Percentiles rank a stretch among this genome's conserved stretches.
These are phyloP conservation scores for Atherix ibis DNA, from an alignment of 2,888 invertebrate species.

Conservation along the genomic window DNA sequence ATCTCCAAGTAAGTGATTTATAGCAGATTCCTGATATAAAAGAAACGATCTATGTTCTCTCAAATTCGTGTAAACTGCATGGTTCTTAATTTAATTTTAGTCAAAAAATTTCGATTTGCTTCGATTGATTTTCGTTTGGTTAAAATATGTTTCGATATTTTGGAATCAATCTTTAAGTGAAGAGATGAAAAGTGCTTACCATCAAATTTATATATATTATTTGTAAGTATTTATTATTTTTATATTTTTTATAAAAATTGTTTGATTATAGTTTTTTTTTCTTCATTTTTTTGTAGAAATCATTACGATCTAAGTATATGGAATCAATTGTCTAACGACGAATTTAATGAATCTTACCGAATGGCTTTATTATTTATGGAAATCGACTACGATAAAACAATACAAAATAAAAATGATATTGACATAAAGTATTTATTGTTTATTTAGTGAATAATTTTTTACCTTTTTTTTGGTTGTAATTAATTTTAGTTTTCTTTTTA, in stretches of 20 bases:
- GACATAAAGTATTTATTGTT: no score
- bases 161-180: conserved; percentile 17
- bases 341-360: conserved; percentile 17
- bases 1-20: conserved; percentile 14
- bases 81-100: conserved; percentile 5
- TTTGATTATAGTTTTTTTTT: neutral
- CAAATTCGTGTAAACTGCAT: no score
- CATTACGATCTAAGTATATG: conserved; percentile 18
- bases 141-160: conserved; percentile 17
- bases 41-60: no score
- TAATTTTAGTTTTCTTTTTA: conserved; percentile 3
- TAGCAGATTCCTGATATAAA: no score
- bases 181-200: conserved; percentile 16
- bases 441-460: neutral
- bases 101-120: conserved; percentile 17
- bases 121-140: conserved; percentile 18
- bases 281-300: conserved; percentile 11
- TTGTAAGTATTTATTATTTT: conserved; percentile 13
- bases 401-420: conserved; percentile 5
- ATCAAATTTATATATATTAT: conserved; percentile 18
- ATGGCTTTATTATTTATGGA: conserved; percentile 20
- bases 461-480: neutral
- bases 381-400: conserved; percentile 16
- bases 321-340: conserved; percentile 17
- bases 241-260: neutral